Evolutionary conservation across 2,113 vertebrate genomes (phyloP), one percentile per base, ranked within the genome.

Genomic region (Paradoxurus hermaphroditus): DNA sequence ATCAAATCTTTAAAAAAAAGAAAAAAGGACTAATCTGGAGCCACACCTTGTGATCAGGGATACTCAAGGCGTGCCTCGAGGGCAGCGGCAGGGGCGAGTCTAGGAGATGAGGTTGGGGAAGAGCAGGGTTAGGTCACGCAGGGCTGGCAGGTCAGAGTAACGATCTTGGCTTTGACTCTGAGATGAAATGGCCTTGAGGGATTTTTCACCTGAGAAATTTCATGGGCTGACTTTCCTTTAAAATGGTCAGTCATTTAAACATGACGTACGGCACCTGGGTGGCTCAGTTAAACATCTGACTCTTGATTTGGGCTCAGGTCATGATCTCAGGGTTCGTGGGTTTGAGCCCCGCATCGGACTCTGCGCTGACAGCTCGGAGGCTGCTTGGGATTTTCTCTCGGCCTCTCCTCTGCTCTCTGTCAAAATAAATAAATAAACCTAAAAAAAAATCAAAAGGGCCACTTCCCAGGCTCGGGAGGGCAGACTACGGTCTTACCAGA

Each of bases 41-140:
- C 56, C 19, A 29, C 59, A 15, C 34, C 36, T 56, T 56, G 27
- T n/a, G 46, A 31, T 82, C 53, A 14, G 44, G 12, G 36, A 27
- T 39, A 1, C 0, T 14, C 49, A 31, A 65, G 68, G 73, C 62
- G 29, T 1, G 4, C 29, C 10, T 1, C 4, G 53, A 41, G 27
- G 51, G 31, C 19, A 86, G 70, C 72, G 49, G 9, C 82, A 86
- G 70, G 79, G 49, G 9, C 82, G 34, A 86, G 51, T 2, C 13
- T 3, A 46, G 25, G 77, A 96, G 82, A 39, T 6, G 8, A 94
- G 72, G 21, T 31, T 29, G 31, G 41, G 25, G 36, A 36, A 91
- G 39, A 36, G 56, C 23, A 59, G n/a, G 25, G 34, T 91, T 49
- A 63, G 67, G 72, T 21, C 10, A 39, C 10, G 6, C 6, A 59